Base-by-base conservation (phyloP, 2,797 vertebrate genomes). In the Catamblyrhynchus diadema region DNA sequence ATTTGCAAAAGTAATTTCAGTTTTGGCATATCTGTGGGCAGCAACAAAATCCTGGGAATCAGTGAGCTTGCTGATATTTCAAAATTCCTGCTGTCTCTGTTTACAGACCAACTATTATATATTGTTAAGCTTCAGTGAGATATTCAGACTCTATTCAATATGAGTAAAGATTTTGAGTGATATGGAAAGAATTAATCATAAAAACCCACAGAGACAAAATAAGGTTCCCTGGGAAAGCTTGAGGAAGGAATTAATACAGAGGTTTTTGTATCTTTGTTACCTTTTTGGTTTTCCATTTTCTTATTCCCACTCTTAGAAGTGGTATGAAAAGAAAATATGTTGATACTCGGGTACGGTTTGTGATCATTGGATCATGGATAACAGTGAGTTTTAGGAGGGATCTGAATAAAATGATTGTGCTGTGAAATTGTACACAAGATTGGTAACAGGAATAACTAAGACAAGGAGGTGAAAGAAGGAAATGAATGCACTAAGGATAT, bases 51-150 rank as follows among this genome's bases (percentile, higher is more conserved):
- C 50, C 54, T 56, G 13, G 27, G 33, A 66, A 54, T 50, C 70
- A 39, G 32, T 59, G 54, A 86, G 16, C 54, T 72, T 81, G 47
- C 37, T 75, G 70, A 23, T 94, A 79, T 86, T 94, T 94, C 42
- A 71, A 51, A 91, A 86, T 62, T 78, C 70, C 75, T 94, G 32
- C 70, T 81, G 47, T 81, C 47, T 94, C 60, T 95, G 80, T 95
- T 94, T 88, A 90, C 83, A 95, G 51, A 47, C 24, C 77, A 88
- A 17, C 11, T 81, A 10, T 62, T 81, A 65, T 8, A 33, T 71
- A 44, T 83, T 67, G 45, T 72, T 91, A 65, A 81, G 2, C 25
- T 37, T 54, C 37, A 35, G 51, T 84, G 42, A 86, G 45, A 66
- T 74, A 82, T 42, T 84, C 48, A 70, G 45, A 23, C 41, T 81